phyloP scores from a whole-genome alignment of 2,113 vertebrate genomes.

The Trogon melanurus region DNA sequence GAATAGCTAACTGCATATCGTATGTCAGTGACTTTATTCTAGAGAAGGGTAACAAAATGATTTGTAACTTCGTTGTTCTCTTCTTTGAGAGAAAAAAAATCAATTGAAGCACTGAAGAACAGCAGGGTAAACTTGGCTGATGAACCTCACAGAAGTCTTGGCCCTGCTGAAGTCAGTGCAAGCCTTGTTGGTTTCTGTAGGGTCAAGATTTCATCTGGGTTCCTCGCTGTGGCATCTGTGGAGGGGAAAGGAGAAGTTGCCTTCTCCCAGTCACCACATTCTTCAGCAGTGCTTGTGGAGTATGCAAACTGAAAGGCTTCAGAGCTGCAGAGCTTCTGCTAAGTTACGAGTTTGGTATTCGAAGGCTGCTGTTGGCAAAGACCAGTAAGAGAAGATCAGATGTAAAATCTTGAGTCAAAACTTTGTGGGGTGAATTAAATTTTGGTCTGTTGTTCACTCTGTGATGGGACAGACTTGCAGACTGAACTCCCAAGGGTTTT shows the following conservation, averaged over 20 bases:
- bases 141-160: neutral
- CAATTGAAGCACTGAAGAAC: neutral
- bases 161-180: neutral
- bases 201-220: neutral
- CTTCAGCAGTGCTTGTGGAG: neutral
- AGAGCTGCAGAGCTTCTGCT: neutral
- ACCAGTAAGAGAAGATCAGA: neutral
- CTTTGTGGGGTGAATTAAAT: neutral
- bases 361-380: neutral
- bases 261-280: neutral
- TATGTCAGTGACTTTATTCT: constrained; percentile 52
- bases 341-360: neutral
- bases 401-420: neutral
- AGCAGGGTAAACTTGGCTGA: neutral
- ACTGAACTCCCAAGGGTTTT: neutral
- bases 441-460: neutral
- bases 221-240: neutral
- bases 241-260: neutral
- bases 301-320: neutral
- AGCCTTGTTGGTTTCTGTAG: neutral
- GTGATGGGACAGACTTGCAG: neutral
- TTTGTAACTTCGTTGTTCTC: neutral
- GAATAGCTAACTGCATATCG: constrained; percentile 49
- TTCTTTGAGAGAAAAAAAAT: neutral
- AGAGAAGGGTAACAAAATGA: constrained; percentile 28